Base-by-base conservation (phyloP, 2,113 vertebrate genomes). In the Chitala chitala region DNA sequence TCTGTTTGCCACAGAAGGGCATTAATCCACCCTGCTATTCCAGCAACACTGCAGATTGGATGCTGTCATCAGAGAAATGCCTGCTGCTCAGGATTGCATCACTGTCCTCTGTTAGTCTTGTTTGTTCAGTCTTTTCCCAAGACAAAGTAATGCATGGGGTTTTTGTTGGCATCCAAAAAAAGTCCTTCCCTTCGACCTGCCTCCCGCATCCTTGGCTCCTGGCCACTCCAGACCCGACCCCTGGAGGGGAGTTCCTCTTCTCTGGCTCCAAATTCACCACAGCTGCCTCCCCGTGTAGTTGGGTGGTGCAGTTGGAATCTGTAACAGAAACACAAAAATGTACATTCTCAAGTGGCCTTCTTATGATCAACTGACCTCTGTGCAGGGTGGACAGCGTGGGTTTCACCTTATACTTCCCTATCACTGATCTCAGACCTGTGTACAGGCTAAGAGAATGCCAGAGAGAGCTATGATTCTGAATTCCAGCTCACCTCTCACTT, bases 301-400 rank as follows among this genome's bases (percentile, higher is more conserved):
- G 82, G 97, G 91, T n/a, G 97, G 95, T 78, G 95, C 97, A 0
- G 95, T 95, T 82, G 97, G 97, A 87, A 99, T 96, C 96, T 99
- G 83, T 71, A 89, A 87, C 87, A 72, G 33, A 70, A 0, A 77
- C 36, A 44, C n/a, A 74, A 48, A 58, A 17, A 40, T 33, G 36
- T 46, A 31, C 29, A 50, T 22, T n/a, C 17, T 74, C n/a, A 54
- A 50, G 1, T 31, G 42, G 10, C 44, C 40, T 31, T 4, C n/a
- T 33, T 42, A 6, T 2, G 5, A 29, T 68, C 5, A 6, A 6
- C 5, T 4, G 42, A 26, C n/a, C 1, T 63, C 38, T 29, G 31
- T 63, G 13, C 31, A 38, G 5, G 31, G 26, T 10, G 40, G 22
- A 13, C 31, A 38, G 5, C 20, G 26, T 10, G 40, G 22, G 40